Percentiles rank a stretch among this genome's conserved stretches.
Evolutionary conservation across 2,888 invertebrate genomes (phyloP).

Genomic region (Mactromeris polynyma): DNA sequence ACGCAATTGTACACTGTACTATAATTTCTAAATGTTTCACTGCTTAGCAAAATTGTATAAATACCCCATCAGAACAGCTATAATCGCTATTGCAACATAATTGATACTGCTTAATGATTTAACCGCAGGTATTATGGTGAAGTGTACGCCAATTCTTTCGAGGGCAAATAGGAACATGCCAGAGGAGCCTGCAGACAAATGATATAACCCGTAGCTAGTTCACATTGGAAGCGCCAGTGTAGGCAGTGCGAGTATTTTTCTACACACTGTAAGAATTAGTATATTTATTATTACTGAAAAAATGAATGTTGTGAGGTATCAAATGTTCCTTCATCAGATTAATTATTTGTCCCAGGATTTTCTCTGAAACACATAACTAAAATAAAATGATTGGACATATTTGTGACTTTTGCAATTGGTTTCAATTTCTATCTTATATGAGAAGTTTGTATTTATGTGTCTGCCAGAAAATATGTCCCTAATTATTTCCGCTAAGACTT

Average conservation of each 20-base stretch:
- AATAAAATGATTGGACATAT: neutral
- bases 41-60: too few relatives aligned
- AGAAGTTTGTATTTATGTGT: neutral
- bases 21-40: too few relatives aligned
- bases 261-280: too few relatives aligned
- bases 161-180: neutral
- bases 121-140: neutral
- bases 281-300: too few relatives aligned
- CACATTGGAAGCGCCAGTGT: neutral
- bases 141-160: neutral
- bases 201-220: neutral
- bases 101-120: too few relatives aligned
- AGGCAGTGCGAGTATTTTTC: neutral
- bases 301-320: too few relatives aligned
- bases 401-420: neutral
- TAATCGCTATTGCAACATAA: too few relatives aligned
- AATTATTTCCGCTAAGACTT: neutral
- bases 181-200: neutral
- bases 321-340: too few relatives aligned
- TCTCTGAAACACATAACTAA: too few relatives aligned
- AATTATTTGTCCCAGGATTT: too few relatives aligned
- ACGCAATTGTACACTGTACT: too few relatives aligned
- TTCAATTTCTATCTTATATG: neutral
- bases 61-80: too few relatives aligned
- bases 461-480: neutral